Evolutionary conservation across 2,797 vertebrate genomes (phyloP).

Genomic region (Lepidocolaptes lacrymiger): DNA sequence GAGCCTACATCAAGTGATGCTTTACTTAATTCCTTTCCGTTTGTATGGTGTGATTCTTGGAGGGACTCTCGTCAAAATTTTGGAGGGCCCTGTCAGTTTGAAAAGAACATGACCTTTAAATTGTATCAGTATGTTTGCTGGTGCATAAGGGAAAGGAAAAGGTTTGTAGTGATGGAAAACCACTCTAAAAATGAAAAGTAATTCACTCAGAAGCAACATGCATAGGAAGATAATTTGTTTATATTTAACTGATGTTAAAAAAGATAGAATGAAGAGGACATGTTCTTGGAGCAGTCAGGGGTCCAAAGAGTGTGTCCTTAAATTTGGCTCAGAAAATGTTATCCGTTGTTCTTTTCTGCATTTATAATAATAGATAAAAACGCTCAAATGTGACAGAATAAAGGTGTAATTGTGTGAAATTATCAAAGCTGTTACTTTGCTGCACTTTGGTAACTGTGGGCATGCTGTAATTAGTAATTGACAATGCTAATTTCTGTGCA

Average conservation of each 20-base stretch:
- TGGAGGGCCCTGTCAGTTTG: slow-evolving; percentile 98
- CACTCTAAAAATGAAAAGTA: slow-evolving; percentile 79
- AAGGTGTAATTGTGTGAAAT: not conserved
- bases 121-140: slow-evolving; percentile 99
- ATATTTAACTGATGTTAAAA: slow-evolving; percentile 68
- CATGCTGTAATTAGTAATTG: slow-evolving; percentile 1
- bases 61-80: slow-evolving; percentile 96
- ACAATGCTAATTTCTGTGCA: slow-evolving; percentile 2
- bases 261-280: not conserved
- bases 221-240: slow-evolving; percentile 80
- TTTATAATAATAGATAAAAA: not conserved
- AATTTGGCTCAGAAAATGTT: not conserved
- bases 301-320: not conserved
- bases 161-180: slow-evolving; percentile 89
- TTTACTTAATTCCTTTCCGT: slow-evolving; percentile 90
- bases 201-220: slow-evolving; percentile 77
- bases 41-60: slow-evolving; percentile 84
- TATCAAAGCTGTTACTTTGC: not conserved
- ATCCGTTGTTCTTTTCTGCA: not conserved
- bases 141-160: slow-evolving; percentile 93
- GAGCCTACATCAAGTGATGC: slow-evolving; percentile 83
- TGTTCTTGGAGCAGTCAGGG: not conserved
- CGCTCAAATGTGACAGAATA: not conserved
- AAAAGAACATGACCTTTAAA: slow-evolving; percentile 99
- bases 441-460: not conserved